Percentiles rank a stretch among this genome's conserved stretches.
These are phyloP conservation scores for Cynaeus angustus DNA, from an alignment of 2,888 invertebrate genomes.

Conservation along the genomic window DNA sequence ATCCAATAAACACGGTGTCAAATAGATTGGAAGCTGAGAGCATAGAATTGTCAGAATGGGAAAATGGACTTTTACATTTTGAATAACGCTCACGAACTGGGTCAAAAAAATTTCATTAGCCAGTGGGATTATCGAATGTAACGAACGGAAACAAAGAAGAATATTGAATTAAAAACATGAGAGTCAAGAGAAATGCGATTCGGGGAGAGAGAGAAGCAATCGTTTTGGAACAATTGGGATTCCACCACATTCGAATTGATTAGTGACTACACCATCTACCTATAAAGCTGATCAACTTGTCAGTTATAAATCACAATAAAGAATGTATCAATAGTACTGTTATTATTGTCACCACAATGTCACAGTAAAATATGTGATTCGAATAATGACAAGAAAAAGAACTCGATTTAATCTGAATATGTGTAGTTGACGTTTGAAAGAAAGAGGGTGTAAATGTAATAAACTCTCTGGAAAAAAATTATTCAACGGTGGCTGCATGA, in stretches of 20 bases:
- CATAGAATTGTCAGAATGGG: slow-evolving; percentile 16
- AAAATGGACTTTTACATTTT: slow-evolving; percentile 23
- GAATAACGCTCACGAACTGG: slow-evolving; percentile 24
- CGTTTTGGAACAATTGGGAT: slow-evolving; percentile 30
- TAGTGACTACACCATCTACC: slow-evolving; percentile 27
- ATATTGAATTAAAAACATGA: slow-evolving; percentile 41
- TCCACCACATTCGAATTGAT: slow-evolving; percentile 35
- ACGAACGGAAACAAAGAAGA: slow-evolving; percentile 41
- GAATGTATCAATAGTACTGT: slow-evolving; percentile 7
- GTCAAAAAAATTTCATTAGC: slow-evolving; percentile 38
- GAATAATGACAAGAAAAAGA: background rate
- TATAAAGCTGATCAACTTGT: slow-evolving; percentile 31
- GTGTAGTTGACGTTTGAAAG: no score
- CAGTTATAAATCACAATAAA: slow-evolving; percentile 31
- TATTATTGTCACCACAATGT: slow-evolving; percentile 10
- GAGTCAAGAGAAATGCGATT: slow-evolving; percentile 20
- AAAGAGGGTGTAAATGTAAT: no score
- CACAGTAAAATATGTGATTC: background rate
- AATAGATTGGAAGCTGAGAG: slow-evolving; percentile 17
- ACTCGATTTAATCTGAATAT: no score
- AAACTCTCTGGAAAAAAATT: background rate
- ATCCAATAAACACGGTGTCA: slow-evolving; percentile 26
- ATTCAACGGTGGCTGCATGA: background rate
- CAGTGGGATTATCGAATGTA: slow-evolving; percentile 39
- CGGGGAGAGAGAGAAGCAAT: slow-evolving; percentile 19